Evolutionary conservation across 2,113 vertebrate genomes (phyloP).

Genomic region (Sceloporus undulatus): DNA sequence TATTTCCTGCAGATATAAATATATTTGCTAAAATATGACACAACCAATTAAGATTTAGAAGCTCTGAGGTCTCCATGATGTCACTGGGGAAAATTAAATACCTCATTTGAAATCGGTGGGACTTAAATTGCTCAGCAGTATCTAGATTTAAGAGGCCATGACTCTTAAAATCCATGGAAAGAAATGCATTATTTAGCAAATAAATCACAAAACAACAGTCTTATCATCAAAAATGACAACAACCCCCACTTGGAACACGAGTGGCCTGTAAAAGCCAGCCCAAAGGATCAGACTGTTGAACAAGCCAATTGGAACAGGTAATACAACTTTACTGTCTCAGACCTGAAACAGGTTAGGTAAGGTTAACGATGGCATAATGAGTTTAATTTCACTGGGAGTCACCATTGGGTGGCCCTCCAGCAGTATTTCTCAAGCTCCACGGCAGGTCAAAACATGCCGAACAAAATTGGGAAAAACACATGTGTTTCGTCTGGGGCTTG

Average conservation of each 20-base stretch:
- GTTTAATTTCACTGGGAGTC: conserved; percentile 76
- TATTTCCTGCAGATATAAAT: background rate
- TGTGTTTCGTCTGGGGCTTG: conserved; percentile 68
- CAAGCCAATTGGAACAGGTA: conserved; percentile 44
- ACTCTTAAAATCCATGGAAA: background rate
- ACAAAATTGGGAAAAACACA: conserved; percentile 66
- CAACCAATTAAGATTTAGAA: background rate
- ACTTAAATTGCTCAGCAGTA: too few relatives aligned
- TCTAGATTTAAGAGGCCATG: background rate
- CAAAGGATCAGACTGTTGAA: background rate
- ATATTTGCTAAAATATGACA: background rate
- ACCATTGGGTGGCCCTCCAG: conserved; percentile 66
- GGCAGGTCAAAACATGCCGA: conserved; percentile 75
- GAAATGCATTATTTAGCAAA: conserved; percentile 1
- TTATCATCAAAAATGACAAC: background rate
- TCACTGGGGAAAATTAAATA: background rate
- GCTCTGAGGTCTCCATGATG: too few relatives aligned
- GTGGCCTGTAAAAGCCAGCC: conserved; percentile 9
- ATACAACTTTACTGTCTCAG: conserved; percentile 51
- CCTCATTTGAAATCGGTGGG: background rate
- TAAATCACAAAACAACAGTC: background rate
- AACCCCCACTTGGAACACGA: too few relatives aligned
- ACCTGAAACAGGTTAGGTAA: conserved; percentile 74
- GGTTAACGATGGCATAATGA: conserved; percentile 72
- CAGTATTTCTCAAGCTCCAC: conserved; percentile 70